Conservation (phyloP, 2,113 vertebrate genomes). For the Corythornis cristatus region DNA sequence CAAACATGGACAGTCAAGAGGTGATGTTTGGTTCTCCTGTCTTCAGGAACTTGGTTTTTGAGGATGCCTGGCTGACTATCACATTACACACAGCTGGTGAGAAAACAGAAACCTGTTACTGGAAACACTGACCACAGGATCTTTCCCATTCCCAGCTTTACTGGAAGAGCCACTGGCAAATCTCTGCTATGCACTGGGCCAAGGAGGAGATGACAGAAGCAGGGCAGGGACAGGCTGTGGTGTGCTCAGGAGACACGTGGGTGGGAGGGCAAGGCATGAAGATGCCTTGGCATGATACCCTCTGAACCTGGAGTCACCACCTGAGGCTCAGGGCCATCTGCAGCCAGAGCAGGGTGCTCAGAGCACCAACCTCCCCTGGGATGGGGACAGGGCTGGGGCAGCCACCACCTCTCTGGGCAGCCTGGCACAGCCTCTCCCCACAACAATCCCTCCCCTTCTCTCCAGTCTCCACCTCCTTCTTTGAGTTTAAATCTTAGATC, state of each 20-base stretch:
- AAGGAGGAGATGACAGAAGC: background rate
- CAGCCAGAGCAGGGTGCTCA: no score
- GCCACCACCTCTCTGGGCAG: background rate
- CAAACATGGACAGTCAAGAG: background rate
- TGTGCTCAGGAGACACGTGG: fast-evolving
- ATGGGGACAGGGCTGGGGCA: background rate
- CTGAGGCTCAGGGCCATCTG: background rate
- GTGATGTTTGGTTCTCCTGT: background rate
- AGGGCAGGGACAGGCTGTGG: background rate
- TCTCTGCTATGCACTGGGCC: background rate
- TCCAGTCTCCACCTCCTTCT: background rate
- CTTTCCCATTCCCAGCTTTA: background rate
- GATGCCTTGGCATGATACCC: background rate
- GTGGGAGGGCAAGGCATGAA: background rate
- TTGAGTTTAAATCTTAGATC: background rate
- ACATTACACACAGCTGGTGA: background rate
- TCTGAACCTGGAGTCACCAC: background rate
- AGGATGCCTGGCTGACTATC: background rate
- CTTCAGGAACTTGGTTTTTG: background rate
- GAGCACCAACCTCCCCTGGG: background rate
- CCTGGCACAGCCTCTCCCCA: background rate
- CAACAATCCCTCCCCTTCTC: background rate
- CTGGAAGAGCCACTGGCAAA: background rate
- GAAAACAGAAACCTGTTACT: background rate
- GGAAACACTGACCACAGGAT: background rate